Percentiles rank a stretch among this genome's conserved stretches.
These are phyloP conservation scores for Hypotaenidia philippensis DNA, from an alignment of 2,797 vertebrate species.

Conservation along the genomic window DNA sequence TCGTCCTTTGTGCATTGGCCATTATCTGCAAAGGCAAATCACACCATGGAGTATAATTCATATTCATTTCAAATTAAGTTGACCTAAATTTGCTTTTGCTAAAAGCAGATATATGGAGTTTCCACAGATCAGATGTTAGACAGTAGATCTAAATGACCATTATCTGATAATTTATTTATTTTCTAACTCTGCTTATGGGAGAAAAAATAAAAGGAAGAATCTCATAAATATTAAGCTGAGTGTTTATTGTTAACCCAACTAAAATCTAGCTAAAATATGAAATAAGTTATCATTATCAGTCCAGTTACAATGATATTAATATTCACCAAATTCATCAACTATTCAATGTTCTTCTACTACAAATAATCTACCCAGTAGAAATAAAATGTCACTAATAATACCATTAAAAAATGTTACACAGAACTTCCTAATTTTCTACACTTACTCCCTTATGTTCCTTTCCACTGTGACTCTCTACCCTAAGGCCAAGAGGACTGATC, in stretches of 20 bases:
- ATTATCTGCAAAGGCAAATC: not conserved
- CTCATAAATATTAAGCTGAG: not conserved
- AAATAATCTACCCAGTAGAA: not conserved
- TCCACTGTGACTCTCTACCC: not conserved
- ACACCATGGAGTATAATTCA: not conserved
- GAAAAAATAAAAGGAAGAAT: not conserved
- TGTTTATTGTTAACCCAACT: not conserved
- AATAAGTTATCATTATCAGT: not conserved
- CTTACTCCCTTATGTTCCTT: not conserved
- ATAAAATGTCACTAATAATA: not conserved
- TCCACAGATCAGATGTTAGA: not conserved
- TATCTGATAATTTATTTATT: not conserved
- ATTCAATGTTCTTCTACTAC: not conserved
- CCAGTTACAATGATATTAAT: not conserved
- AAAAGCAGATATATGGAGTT: not conserved
- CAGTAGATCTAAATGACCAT: not conserved
- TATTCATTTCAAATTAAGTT: not conserved
- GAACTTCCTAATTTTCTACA: not conserved
- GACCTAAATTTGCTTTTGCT: not conserved
- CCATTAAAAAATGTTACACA: not conserved
- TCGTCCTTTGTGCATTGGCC: not conserved
- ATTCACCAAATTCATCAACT: not conserved
- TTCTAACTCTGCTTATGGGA: not conserved
- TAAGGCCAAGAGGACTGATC: not conserved
- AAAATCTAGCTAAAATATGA: not conserved